A percentile compares a stretch with the other conserved stretches of the same genome.
These are phyloP conservation scores for Sisyra terminalis DNA, from an alignment of 2,888 invertebrate genomes.

Conservation along the genomic window DNA sequence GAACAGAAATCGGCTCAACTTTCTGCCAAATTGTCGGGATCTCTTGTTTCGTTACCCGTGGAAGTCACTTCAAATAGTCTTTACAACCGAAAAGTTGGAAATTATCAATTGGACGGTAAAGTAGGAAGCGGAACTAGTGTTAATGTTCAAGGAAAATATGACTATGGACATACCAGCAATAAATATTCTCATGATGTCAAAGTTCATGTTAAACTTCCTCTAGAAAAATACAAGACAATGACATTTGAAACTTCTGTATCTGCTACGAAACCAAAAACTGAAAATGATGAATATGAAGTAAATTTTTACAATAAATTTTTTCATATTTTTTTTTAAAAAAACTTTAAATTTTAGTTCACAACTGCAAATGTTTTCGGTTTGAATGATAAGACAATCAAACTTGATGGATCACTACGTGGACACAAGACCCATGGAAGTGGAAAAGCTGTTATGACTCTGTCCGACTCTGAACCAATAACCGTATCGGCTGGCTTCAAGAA, in stretches of 20 bases:
- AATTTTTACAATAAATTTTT: constrained; percentile 1
- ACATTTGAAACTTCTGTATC: constrained; percentile 28
- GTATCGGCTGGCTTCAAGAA: constrained; percentile 28
- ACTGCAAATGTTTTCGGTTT: constrained; percentile 28
- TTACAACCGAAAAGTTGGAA: constrained; percentile 19
- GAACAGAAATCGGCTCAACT: constrained; percentile 20
- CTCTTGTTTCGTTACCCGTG: constrained; percentile 15
- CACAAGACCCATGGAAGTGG: constrained; percentile 24
- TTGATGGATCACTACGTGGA: constrained; percentile 27
- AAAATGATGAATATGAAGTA: constrained; percentile 6
- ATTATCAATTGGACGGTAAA: constrained; percentile 27
- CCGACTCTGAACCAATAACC: constrained; percentile 31
- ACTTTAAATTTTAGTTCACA: too few species aligned
- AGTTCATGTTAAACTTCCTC: constrained; percentile 34
- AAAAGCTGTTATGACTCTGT: constrained; percentile 27
- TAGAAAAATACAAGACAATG: constrained; percentile 38
- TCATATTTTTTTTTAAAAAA: too few species aligned
- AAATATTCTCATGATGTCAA: constrained; percentile 31
- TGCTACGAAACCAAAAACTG: constrained; percentile 17
- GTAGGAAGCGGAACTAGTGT: constrained; percentile 29
- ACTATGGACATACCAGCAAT: constrained; percentile 21
- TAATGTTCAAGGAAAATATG: constrained; percentile 28
- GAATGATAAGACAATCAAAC: constrained; percentile 32
- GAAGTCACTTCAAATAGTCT: constrained; percentile 19
- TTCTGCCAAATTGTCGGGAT: constrained; percentile 16